Percentiles rank a stretch among this genome's conserved stretches.
phyloP scores from a whole-genome alignment of 2,113 vertebrate species.

The Perca flavescens region DNA sequence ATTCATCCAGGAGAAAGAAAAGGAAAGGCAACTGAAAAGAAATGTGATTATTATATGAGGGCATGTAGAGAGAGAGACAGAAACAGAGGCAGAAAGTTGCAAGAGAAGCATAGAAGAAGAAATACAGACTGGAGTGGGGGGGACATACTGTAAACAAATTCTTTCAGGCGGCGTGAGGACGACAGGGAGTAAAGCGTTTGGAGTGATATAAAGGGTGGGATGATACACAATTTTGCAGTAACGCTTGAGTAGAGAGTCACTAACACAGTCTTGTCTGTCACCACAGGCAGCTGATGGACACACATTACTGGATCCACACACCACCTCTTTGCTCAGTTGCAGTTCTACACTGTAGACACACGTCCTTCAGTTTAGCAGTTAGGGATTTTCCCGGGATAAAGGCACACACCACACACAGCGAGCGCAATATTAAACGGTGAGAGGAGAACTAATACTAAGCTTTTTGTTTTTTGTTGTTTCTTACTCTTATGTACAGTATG shows the following conservation, averaged over 20 bases:
- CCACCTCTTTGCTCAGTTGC: conserved; percentile 62
- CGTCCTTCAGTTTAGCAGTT: conserved; percentile 59
- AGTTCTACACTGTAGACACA: conserved; percentile 67
- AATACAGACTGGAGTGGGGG: background rate
- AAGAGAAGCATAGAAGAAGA: conserved; percentile 19
- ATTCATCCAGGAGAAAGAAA: conserved; percentile 47
- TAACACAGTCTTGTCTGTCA: conserved; percentile 65
- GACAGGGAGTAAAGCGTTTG: conserved; percentile 35
- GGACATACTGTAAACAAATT: conserved; percentile 17
- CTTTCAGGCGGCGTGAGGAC: conserved; percentile 19
- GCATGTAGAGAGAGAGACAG: conserved; percentile 31
- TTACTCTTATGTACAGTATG: background rate
- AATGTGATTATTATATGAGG: conserved; percentile 73
- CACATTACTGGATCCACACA: conserved; percentile 65
- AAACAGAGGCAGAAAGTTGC: background rate
- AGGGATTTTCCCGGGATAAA: conserved; percentile 21
- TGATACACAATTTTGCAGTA: conserved; percentile 77
- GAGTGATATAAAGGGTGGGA: conserved; percentile 59
- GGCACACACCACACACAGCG: background rate
- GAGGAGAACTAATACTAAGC: conserved; percentile 4
- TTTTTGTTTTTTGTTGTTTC: background rate
- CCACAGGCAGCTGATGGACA: conserved; percentile 74
- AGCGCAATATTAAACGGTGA: conserved; percentile 16
- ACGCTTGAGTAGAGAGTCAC: conserved; percentile 64
- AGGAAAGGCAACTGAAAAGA: conserved; percentile 56